phyloP scores from a whole-genome alignment of 2,888 invertebrate species.

The Synergus gifuensis region DNA sequence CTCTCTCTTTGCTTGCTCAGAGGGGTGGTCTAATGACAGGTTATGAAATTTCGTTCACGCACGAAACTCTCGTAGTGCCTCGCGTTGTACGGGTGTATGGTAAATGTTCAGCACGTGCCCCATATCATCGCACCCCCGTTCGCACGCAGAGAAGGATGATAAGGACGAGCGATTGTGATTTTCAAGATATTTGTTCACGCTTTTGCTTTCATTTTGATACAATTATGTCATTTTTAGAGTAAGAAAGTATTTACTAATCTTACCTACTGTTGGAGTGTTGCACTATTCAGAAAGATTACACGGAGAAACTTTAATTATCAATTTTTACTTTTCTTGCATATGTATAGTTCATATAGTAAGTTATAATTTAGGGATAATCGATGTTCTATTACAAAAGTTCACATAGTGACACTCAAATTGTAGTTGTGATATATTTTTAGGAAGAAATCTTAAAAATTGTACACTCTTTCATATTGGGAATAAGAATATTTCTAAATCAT shows the following conservation, averaged over 20 bases:
- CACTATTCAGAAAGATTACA: too few species aligned
- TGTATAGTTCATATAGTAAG: too few species aligned
- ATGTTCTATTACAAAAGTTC: too few species aligned
- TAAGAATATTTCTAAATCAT: too few species aligned
- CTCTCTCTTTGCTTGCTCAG: slow-evolving; percentile 46
- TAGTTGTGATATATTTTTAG: too few species aligned
- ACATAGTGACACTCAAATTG: too few species aligned
- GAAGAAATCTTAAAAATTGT: too few species aligned
- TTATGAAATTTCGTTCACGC: slow-evolving; percentile 69
- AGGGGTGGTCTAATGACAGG: slow-evolving; percentile 73
- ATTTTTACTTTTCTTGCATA: too few species aligned
- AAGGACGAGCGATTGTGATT: slow-evolving; percentile 32
- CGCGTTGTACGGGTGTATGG: slow-evolving; percentile 19
- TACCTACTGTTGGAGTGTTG: too few species aligned
- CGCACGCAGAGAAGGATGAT: slow-evolving; percentile 56
- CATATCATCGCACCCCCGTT: slow-evolving; percentile 63
- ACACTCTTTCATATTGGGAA: too few species aligned
- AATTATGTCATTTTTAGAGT: background rate
- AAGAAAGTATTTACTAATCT: background rate
- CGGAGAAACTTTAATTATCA: too few species aligned
- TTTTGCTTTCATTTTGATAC: background rate
- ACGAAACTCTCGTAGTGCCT: slow-evolving; percentile 50
- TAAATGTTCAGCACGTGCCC: slow-evolving; percentile 63
- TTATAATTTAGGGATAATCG: too few species aligned
- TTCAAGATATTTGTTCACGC: slow-evolving; percentile 14